Evolutionary conservation across 2,113 vertebrate genomes (phyloP).

Genomic region (Hippopotamus amphibius): DNA sequence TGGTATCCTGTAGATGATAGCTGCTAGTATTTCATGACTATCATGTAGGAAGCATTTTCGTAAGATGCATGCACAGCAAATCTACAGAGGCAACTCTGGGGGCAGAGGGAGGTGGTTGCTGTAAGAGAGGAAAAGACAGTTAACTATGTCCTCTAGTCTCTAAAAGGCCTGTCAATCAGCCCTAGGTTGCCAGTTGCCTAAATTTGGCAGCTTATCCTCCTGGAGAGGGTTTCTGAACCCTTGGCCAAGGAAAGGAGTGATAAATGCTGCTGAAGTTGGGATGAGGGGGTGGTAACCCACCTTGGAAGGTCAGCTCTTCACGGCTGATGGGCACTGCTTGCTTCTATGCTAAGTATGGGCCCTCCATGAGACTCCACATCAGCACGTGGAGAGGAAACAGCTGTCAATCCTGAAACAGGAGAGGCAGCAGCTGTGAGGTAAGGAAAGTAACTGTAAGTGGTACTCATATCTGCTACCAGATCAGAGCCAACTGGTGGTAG

Average conservation of each 20-base stretch:
- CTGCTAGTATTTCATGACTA: background rate
- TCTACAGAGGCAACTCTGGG: background rate
- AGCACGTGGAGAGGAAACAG: background rate
- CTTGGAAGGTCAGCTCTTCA: background rate
- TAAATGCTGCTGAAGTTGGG: background rate
- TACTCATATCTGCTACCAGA: background rate
- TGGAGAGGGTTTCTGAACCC: background rate
- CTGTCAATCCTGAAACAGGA: background rate
- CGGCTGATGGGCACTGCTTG: background rate
- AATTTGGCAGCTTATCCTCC: background rate
- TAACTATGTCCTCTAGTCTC: background rate
- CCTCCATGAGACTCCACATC: background rate
- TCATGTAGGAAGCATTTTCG: background rate
- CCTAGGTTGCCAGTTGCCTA: background rate
- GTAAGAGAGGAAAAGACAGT: background rate
- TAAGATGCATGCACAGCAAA: background rate
- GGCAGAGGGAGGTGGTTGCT: background rate
- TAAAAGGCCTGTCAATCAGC: background rate
- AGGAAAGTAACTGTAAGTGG: background rate
- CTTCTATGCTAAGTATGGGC: background rate
- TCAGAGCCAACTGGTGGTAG: background rate
- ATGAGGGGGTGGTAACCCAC: background rate
- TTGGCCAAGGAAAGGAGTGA: background rate
- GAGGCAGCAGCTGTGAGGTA: background rate
- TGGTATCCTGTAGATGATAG: background rate